Percentiles rank a stretch among this genome's conserved stretches.
These are phyloP conservation scores for Metridium senile DNA, from an alignment of 92 coral and sea anemone species.

Conservation along the genomic window DNA sequence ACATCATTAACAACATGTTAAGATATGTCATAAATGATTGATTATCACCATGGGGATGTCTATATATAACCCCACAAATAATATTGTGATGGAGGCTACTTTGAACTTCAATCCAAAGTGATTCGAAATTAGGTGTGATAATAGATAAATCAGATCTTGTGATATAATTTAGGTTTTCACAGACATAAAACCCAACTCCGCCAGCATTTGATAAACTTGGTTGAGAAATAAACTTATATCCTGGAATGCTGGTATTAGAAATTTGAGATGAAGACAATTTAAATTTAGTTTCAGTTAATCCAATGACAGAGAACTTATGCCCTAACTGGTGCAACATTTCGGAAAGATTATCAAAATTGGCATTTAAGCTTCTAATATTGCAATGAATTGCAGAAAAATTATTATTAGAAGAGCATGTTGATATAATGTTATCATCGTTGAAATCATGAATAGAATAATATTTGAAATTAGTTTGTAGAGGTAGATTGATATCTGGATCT, in stretches of 20 bases:
- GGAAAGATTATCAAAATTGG: slow-evolving; percentile 28
- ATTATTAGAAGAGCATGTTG: slow-evolving; percentile 3
- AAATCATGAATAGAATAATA: slow-evolving; percentile 40
- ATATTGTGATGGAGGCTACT: slow-evolving; percentile 33
- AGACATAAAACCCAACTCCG: slow-evolving; percentile 42
- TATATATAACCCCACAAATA: slow-evolving; percentile 53
- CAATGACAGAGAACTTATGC: slow-evolving; percentile 44
- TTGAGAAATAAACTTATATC: slow-evolving; percentile 44
- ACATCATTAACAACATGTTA: slow-evolving; percentile 12
- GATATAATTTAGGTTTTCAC: slow-evolving; percentile 12
- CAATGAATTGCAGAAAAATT: slow-evolving; percentile 27
- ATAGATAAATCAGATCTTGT: slow-evolving; percentile 24
- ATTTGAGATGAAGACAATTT: slow-evolving; percentile 4
- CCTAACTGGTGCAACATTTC: slow-evolving; percentile 18
- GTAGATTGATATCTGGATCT: slow-evolving; percentile 49
- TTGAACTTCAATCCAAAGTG: slow-evolving; percentile 57
- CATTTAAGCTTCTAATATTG: slow-evolving; percentile 28
- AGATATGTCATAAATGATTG: slow-evolving; percentile 32
- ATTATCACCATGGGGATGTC: slow-evolving; percentile 48
- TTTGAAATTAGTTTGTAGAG: slow-evolving; percentile 30
- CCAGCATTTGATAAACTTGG: slow-evolving; percentile 47
- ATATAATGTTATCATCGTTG: slow-evolving; percentile 3
- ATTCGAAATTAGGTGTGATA: slow-evolving; percentile 34
- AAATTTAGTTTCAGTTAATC: slow-evolving; percentile 43
- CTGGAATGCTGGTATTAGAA: slow-evolving; percentile 28